Percentiles rank a stretch among this genome's conserved stretches.
phyloP scores from a whole-genome alignment of 2,888 invertebrate species.

The Polyommatus iphigenia region DNA sequence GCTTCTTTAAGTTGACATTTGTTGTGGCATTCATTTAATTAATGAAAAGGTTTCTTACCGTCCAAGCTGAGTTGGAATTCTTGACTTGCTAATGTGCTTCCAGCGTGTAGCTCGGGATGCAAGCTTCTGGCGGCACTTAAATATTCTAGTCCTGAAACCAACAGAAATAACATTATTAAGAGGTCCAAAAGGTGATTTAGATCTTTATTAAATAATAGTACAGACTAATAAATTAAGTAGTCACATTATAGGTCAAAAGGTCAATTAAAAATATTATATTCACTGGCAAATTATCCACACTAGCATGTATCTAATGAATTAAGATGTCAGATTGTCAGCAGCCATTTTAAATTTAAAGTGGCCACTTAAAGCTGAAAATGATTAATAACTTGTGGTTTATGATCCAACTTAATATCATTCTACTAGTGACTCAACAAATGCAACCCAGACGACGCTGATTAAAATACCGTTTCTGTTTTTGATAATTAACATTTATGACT shows the following conservation, averaged over 20 bases:
- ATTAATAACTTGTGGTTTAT: constrained; percentile 66
- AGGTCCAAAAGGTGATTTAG: not conserved
- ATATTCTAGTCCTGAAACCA: constrained; percentile 73
- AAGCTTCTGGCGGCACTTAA: constrained; percentile 74
- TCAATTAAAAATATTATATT: constrained; percentile 36
- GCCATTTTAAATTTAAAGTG: constrained; percentile 67
- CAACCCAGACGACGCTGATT: constrained; percentile 9
- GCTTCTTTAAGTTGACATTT: not conserved
- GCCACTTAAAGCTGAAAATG: constrained; percentile 60
- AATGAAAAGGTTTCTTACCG: constrained; percentile 76
- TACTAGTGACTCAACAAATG: constrained; percentile 17
- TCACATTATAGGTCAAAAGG: not conserved
- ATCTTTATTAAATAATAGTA: not conserved
- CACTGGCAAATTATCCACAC: constrained; percentile 40
- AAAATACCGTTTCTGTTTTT: constrained; percentile 4
- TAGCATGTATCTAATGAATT: constrained; percentile 56
- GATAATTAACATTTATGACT: constrained; percentile 41
- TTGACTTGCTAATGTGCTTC: constrained; percentile 88
- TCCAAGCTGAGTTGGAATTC: constrained; percentile 95
- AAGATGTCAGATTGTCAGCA: constrained; percentile 61
- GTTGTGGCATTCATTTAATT: constrained; percentile 5
- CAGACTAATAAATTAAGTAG: not conserved
- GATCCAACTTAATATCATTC: constrained; percentile 42
- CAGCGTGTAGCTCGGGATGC: constrained; percentile 82
- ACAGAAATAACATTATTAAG: constrained; percentile 29